Evolutionary conservation across 2,888 invertebrate species (phyloP), one percentile per base, ranked within the genome.

Genomic region (Amblyjoppa proteus): DNA sequence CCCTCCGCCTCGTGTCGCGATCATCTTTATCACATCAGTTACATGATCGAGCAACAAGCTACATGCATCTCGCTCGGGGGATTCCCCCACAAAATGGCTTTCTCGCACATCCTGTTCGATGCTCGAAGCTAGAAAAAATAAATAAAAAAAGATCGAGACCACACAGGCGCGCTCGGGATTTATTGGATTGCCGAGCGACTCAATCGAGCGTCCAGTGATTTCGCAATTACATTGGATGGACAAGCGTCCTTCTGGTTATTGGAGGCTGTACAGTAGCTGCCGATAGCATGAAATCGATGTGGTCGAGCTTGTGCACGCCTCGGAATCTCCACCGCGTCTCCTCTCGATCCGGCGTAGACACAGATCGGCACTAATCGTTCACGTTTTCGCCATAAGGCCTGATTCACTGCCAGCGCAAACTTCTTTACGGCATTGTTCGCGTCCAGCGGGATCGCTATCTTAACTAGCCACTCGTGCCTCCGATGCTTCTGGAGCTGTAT

Each of bases 321-420:
- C 38, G 81, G 84, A 68, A 73, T 53, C 82, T 74, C 81, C 83
- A 71, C 85, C 86, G 87, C 85, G 87, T 88, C 79, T 86, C 78
- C 85, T 56, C 76, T 49, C 76, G 86, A 85, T 82, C 85, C 87
- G 89, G 85, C 91, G 91, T 92, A 92, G 92, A 93, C 92, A 91
- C 90, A 89, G 91, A 89, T 90, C 89, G 90, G 88, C 91, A 89
- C 93, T 93, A 93, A 93, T 93, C 93, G 93, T 93, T 93, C 93
- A 93, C 93, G 93, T 93, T 93, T 93, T 93, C 91, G 92, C 93
- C 92, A 93, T 93, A 93, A 93, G 90, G 88, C 87, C 90, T 91
- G 92, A 91, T 92, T 92, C 92, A 91, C 89, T 88, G 88, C 85
- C 89, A 88, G 88, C 89, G 89, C 88, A 86, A 88, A 90, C 91